phyloP scores from a whole-genome alignment of 2,113 vertebrate species.

The Embiotoca jacksoni region DNA sequence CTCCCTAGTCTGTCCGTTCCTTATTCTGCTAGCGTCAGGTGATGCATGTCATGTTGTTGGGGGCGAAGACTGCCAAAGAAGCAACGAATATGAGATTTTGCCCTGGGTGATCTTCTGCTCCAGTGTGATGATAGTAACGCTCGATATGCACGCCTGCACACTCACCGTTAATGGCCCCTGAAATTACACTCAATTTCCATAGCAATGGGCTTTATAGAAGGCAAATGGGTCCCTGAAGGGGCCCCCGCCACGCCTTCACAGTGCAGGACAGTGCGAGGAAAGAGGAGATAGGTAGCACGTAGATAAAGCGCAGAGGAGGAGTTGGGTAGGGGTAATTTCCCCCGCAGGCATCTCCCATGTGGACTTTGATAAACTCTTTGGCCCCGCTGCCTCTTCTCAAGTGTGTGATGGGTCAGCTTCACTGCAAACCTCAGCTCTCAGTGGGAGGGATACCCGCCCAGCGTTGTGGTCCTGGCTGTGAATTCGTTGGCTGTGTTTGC shows the following conservation, averaged over 20 bases:
- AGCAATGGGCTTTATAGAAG: constrained; percentile 64
- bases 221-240: constrained; percentile 60
- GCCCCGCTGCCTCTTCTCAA: constrained; percentile 25
- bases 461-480: constrained; percentile 50
- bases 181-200: constrained; percentile 77
- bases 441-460: constrained; percentile 35
- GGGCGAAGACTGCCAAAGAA: constrained; percentile 46
- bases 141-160: constrained; percentile 60
- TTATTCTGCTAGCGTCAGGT: constrained; percentile 57
- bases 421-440: constrained; percentile 42
- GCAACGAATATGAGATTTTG: constrained; percentile 54
- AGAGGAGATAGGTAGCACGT: constrained; percentile 31
- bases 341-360: constrained; percentile 49
- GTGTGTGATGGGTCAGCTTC: constrained; percentile 57
- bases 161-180: constrained; percentile 65
- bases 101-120: constrained; percentile 54
- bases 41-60: constrained; percentile 62
- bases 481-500: constrained; percentile 18
- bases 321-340: constrained; percentile 34
- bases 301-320: constrained; percentile 26
- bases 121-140: constrained; percentile 55
- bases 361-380: constrained; percentile 58
- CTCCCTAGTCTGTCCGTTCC: constrained; percentile 22
- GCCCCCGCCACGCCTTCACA: constrained; percentile 48
- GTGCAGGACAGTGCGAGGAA: constrained; percentile 24